Evolutionary conservation across 2,113 vertebrate genomes (phyloP).

Genomic region (Psettodes erumei): DNA sequence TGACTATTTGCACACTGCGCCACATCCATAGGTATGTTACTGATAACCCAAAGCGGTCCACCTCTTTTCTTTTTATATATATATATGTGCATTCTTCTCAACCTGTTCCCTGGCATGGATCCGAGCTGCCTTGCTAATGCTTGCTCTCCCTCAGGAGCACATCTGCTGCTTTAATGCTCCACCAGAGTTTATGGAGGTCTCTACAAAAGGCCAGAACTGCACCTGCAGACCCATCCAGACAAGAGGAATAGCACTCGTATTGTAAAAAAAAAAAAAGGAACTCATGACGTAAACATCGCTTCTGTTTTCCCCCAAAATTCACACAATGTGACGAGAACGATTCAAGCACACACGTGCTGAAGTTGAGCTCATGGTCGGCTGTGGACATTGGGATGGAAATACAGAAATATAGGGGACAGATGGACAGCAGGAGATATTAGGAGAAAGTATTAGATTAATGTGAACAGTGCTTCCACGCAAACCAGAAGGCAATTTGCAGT

Average conservation of each 20-base stretch:
- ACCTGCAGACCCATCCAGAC: slow-evolving; percentile 92
- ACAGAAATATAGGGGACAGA: neutral
- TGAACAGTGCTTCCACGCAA: too few relatives aligned
- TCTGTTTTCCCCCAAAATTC: slow-evolving; percentile 85
- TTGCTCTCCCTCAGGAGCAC: slow-evolving; percentile 69
- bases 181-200: slow-evolving; percentile 87
- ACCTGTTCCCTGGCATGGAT: slow-evolving; percentile 44
- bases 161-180: slow-evolving; percentile 87
- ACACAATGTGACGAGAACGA: slow-evolving; percentile 85
- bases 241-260: slow-evolving; percentile 88
- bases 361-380: slow-evolving; percentile 3
- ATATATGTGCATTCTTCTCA: slow-evolving; percentile 34
- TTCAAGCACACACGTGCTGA: slow-evolving; percentile 85
- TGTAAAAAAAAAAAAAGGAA: slow-evolving; percentile 88
- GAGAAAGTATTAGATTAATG: neutral
- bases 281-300: slow-evolving; percentile 88
- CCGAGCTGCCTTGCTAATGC: slow-evolving; percentile 49
- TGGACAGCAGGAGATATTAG: neutral
- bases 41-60: neutral
- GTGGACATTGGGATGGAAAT: neutral
- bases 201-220: slow-evolving; percentile 87
- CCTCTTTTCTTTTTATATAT: slow-evolving; percentile 18
- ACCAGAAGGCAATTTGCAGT: too few relatives aligned
- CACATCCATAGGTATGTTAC: slow-evolving; percentile 4
- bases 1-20: slow-evolving; percentile 18